These are phyloP conservation scores for Thera britannica DNA, from an alignment of 2,888 invertebrate genomes.

Conservation along the genomic window DNA sequence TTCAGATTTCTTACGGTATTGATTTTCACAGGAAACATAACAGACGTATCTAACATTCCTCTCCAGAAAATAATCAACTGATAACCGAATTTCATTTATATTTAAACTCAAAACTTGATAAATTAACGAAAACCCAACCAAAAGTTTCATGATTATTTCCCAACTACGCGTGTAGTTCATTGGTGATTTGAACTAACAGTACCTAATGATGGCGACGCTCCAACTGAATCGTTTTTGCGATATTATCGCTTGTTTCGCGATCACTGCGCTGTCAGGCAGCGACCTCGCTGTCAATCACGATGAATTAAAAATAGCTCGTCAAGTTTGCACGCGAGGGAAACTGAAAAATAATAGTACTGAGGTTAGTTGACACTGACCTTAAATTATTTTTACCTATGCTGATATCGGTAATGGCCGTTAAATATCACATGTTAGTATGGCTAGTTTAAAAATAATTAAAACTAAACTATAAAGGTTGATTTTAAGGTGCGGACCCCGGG, in stretches of 20 bases:
- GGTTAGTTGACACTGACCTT: background rate
- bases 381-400: background rate
- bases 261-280: constrained; percentile 18
- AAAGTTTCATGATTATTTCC: constrained; percentile 22
- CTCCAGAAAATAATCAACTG: constrained; percentile 54
- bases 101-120: constrained; percentile 21
- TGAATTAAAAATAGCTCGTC: constrained; percentile 34
- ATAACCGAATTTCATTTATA: constrained; percentile 39
- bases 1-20: constrained; percentile 50
- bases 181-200: background rate
- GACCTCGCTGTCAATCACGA: constrained; percentile 49
- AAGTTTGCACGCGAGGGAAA: constrained; percentile 27
- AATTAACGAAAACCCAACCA: constrained; percentile 15
- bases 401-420: too few relatives aligned
- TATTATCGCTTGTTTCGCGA: constrained; percentile 16
- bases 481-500: too few relatives aligned
- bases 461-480: too few relatives aligned
- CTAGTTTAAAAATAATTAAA: too few relatives aligned
- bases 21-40: constrained; percentile 57
- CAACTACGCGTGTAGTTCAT: background rate
- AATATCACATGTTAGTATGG: too few relatives aligned
- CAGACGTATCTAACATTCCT: constrained; percentile 54
- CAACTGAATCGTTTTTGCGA: constrained; percentile 25
- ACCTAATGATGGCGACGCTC: constrained; percentile 7
- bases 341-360: constrained; percentile 22